Evolutionary conservation across 2,888 invertebrate species (phyloP), one percentile per base, ranked within the genome.

Genomic region (Griposia aprilina): DNA sequence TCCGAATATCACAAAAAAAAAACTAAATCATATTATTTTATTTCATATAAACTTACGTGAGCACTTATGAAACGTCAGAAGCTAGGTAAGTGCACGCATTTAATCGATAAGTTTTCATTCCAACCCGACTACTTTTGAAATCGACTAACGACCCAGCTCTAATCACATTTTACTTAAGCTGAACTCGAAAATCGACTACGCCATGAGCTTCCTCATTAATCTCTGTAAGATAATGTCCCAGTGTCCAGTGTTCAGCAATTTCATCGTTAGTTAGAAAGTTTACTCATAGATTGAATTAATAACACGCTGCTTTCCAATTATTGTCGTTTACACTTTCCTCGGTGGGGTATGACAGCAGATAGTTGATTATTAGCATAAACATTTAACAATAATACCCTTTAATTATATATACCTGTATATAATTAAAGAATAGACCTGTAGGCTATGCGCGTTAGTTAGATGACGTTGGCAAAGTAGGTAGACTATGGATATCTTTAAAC

Each of bases 251-350:
- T 77, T 75, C 74, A 66, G 62, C 60, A 78, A 68, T 75, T 76
- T 76, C 59, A 74, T 75, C 69, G 72, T 82, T 78, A 87, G 74
- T 87, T 60, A 85, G 83, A 86, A 87, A 86, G 78, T 85, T 75
- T 59, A 73, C 52, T 67, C 77, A 68, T n/a, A 75, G 52, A 74
- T 78, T 77, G 41, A 62, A 80, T 82, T 87, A 79, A 76, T 78
- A 76, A 78, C 62, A 67, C 60, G 48, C 77, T 67, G 67, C 80
- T 87, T 87, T 87, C 84, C 72, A 85, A 71, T 74, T 72, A 78
- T 82, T 78, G 59, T 73, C 45, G 57, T 69, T 55, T 69, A 73
- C 62, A 79, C 76, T 86, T 83, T 86, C 83, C 45, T 82, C 52
- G 11, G 41, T 52, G 59, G 17, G 60, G 68, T 84, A 75, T 75